Evolutionary conservation across 2,888 invertebrate genomes (phyloP), one percentile per base, ranked within the genome.

Genomic region (Syrista parreyssii): DNA sequence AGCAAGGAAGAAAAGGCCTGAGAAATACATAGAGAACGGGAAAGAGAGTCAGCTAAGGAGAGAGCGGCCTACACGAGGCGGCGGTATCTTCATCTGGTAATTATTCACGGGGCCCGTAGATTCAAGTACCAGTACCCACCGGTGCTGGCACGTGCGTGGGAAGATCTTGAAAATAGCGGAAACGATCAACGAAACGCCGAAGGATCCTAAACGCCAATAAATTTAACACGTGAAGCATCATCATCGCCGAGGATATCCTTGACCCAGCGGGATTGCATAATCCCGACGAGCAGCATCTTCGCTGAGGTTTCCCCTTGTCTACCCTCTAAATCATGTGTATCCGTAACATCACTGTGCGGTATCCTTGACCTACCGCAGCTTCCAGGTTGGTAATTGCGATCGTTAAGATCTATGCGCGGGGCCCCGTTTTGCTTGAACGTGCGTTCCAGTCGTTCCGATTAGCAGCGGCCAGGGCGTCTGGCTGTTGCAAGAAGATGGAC

Each of bases 1-100:
- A 40, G 15, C 40, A 15, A 40, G 40, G 40, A 40, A 40, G 40
- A 40, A 40, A 40, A 40, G 33, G 32, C 40, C 75, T 35, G 79
- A 77, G 77, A 31, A 76, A 78, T 31, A 72, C 76, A 77, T 72
- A 81, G 74, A 68, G 68, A n/a, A 4, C n/a, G 73, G 68, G 68
- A 68, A 75, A 79, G 34, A 79, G 78, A 80, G 76, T 78, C 75
- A 75, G 68, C 69, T 72, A 80, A 78, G 35, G 69, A 72, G 30
- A 30, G 73, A 34, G 75, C 86, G 82, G 77, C 86, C 86, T 86
- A 88, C 88, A 83, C 88, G 82, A 86, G 83, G 84, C 85, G 84
- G 83, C 84, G 82, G 86, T 88, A 88, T 88, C 87, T 88, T 87
- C 88, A 87, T 88, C 88, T 88, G 85, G 87, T 88, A 88, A 88